Conservation (phyloP, 30 jellyfish, hydroid and myxozoan species). For the Turritopsis rubra region DNA sequence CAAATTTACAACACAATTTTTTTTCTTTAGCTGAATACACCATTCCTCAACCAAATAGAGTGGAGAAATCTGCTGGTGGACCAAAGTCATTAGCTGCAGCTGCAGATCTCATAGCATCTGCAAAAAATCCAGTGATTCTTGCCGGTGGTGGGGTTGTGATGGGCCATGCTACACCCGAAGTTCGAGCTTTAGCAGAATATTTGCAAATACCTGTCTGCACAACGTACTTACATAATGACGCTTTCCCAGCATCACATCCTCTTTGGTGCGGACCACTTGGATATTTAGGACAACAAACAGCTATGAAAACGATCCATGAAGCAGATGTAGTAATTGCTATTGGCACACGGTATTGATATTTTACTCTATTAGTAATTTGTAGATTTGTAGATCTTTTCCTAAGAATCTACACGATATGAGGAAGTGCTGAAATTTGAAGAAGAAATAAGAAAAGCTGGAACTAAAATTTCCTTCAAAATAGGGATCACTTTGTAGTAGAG, state of each 20-base stretch:
- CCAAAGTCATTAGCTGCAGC: constrained; percentile 52
- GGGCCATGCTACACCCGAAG: constrained; percentile 52
- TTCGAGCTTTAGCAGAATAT: constrained; percentile 43
- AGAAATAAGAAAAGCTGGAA: no score
- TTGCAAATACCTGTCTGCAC: constrained; percentile 73
- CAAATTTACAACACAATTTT: neutral
- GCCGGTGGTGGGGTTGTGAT: constrained; percentile 88
- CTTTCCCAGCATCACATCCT: constrained; percentile 66
- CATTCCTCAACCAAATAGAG: constrained; percentile 54
- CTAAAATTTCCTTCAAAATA: no score
- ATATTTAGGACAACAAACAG: constrained; percentile 67
- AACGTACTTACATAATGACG: constrained; percentile 69
- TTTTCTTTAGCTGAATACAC: constrained; percentile 18
- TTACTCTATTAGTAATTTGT: neutral
- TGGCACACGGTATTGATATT: constrained; percentile 40
- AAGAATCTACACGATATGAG: no score
- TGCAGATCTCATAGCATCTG: constrained; percentile 50
- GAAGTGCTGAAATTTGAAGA: no score
- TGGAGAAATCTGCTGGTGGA: constrained; percentile 73
- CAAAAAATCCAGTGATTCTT: constrained; percentile 59
- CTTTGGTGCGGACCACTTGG: constrained; percentile 87
- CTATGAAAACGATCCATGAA: constrained; percentile 62
- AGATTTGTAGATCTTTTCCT: no score
- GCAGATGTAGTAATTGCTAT: constrained; percentile 74
- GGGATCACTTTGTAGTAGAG: no score